A percentile compares a stretch with the other conserved stretches of the same genome.
These are phyloP conservation scores for Cygnus buccinator DNA, from an alignment of 2,113 vertebrate species.

Conservation along the genomic window DNA sequence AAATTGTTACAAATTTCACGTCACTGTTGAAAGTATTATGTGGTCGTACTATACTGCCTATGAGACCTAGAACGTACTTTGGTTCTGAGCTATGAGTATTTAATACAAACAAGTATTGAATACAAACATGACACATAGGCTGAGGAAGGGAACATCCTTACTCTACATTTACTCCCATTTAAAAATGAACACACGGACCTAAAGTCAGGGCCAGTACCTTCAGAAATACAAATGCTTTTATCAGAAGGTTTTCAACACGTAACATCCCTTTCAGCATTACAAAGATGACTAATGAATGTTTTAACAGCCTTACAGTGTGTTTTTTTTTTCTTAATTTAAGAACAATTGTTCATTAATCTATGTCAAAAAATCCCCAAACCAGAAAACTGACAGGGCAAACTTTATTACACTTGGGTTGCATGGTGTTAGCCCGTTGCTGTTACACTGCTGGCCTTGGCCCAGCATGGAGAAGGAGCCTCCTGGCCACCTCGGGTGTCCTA, in stretches of 20 bases:
- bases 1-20: not conserved
- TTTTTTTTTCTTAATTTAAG: not conserved
- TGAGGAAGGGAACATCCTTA: not conserved
- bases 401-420: not conserved
- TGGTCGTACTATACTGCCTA: not conserved
- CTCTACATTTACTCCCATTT: not conserved
- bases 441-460: not conserved
- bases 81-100: not conserved
- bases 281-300: not conserved
- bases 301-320: not conserved
- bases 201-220: not conserved
- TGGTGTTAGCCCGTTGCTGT: not conserved
- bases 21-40: not conserved
- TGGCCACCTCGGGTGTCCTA: too few relatives aligned
- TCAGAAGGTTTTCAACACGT: not conserved
- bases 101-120: not conserved
- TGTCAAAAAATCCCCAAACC: not conserved
- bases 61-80: not conserved
- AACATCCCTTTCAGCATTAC: not conserved
- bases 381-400: not conserved
- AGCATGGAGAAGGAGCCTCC: not conserved
- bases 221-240: not conserved
- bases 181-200: not conserved
- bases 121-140: not conserved
- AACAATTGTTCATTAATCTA: not conserved